Base-by-base conservation (phyloP, 2,888 invertebrate species). In the Cactoblastis cactorum region DNA sequence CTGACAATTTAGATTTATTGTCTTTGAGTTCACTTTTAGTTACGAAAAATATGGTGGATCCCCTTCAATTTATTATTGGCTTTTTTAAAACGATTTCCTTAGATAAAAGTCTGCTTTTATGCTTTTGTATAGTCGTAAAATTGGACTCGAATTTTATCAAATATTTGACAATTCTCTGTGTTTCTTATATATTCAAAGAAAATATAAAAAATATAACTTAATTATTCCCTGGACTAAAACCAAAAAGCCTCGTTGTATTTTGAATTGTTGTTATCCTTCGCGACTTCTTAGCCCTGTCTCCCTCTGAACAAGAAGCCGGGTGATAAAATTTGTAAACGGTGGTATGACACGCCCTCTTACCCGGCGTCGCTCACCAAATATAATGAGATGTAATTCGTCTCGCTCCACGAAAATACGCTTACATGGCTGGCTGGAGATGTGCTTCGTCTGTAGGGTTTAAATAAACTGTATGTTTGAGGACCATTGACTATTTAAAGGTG, bases 291-390 rank as follows among this genome's bases (percentile, higher is more conserved):
- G 24, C 12, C 15, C 11, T 18, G 38, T 38, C n/a, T 37, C 14
- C 14, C 38, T 9, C 71, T 72, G 78, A 80, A 83, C 78, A 83
- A 79, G 76, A 80, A 74, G 77, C 69, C 65, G 77, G 77, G 80
- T 79, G 83, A 83, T 88, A 87, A 88, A 88, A 86, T 87, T 84
- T 83, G 83, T 82, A 83, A 86, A 80, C 80, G 83, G 74, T 72
- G 77, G 76, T 78, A 80, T 78, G 87, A 85, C 79, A 84, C 85
- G 88, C 74, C 76, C 80, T 79, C 80, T 87, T 88, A 84, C 81
- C 83, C 64, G 74, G 67, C 63, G 72, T 71, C 71, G 64, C 75
- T 73, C 75, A 71, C 63, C 68, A 60, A 67, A 67, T 74, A 74
- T 81, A 80, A 83, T 79, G 85, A 82, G 71, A 71, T 63, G 70